Percentiles rank a stretch among this genome's conserved stretches.
Evolutionary conservation across 1,140 invertebrate species (phyloP).

Genomic region (Temnothorax curvispinosus): DNA sequence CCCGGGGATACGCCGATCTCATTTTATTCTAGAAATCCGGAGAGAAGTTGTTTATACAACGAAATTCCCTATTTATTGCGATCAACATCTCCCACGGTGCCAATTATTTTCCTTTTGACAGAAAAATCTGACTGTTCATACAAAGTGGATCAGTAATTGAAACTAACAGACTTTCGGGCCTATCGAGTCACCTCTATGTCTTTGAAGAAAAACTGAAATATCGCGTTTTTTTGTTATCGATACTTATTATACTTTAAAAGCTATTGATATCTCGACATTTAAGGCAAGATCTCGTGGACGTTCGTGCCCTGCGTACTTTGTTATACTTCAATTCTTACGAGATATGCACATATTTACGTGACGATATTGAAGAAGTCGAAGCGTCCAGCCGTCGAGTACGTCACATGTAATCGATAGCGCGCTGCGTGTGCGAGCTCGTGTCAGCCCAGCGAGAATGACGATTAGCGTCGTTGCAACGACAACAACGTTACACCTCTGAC

Average conservation of each 20-base stretch:
- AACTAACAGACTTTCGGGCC: background rate
- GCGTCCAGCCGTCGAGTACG: background rate
- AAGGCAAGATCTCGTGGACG: no score
- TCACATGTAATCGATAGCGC: conserved; percentile 33
- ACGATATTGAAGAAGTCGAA: background rate
- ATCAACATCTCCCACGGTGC: background rate
- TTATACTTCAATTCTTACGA: background rate
- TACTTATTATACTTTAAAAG: background rate
- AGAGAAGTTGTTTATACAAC: conserved; percentile 35
- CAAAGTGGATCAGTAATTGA: conserved; percentile 28
- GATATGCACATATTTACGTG: background rate
- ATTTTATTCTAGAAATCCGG: conserved; percentile 42
- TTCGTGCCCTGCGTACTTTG: background rate
- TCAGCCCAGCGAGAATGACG: conserved; percentile 35
- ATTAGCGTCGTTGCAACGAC: conserved; percentile 12
- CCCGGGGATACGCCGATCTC: conserved; percentile 14
- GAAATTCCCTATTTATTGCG: conserved; percentile 37
- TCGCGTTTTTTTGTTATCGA: background rate
- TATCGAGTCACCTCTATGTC: background rate
- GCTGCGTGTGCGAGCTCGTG: conserved; percentile 4
- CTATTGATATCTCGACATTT: background rate
- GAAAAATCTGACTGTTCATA: background rate
- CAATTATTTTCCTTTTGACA: conserved; percentile 16
- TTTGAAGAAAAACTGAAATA: background rate
- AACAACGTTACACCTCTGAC: conserved; percentile 43